Evolutionary conservation across 1,140 invertebrate genomes (phyloP).

Genomic region (Nebria ingens): DNA sequence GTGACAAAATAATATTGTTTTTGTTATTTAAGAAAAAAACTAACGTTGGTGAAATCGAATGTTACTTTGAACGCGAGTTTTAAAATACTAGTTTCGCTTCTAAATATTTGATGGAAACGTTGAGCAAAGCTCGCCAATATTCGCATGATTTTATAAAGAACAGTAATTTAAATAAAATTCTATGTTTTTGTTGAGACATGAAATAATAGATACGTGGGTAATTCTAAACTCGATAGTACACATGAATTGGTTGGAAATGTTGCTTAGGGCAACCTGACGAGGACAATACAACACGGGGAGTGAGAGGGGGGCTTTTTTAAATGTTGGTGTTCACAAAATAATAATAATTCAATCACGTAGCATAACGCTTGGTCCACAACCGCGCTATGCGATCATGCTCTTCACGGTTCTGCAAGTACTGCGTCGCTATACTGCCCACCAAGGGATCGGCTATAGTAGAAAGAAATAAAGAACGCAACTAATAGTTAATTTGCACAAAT

Average conservation of each 20-base stretch:
- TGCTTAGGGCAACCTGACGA: constrained; percentile 2
- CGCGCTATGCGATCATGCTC: constrained; percentile 96
- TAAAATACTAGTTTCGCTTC: no score
- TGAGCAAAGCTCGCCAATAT: no score
- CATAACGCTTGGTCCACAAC: constrained; percentile 96
- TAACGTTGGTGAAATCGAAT: no score
- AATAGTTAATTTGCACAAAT: no score
- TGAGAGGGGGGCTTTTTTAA: constrained; percentile 19
- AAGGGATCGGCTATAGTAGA: constrained; percentile 90
- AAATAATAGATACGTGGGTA: background rate
- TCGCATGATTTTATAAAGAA: no score
- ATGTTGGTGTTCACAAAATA: no score
- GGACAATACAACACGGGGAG: constrained; percentile 17
- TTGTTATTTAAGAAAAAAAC: no score
- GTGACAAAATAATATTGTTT: no score
- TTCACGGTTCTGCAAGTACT: constrained; percentile 93
- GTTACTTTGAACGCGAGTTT: no score
- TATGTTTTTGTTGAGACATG: background rate
- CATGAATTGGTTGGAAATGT: constrained; percentile 7
- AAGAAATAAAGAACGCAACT: constrained; percentile 35
- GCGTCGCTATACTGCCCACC: constrained; percentile 95
- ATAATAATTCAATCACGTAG: constrained; percentile 63
- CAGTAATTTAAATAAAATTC: no score
- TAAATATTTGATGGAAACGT: no score
- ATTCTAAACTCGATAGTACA: constrained; percentile 5